Percentiles rank a stretch among this genome's conserved stretches.
Conservation (phyloP, 2,888 invertebrate genomes). For the Coremacera marginata region DNA sequence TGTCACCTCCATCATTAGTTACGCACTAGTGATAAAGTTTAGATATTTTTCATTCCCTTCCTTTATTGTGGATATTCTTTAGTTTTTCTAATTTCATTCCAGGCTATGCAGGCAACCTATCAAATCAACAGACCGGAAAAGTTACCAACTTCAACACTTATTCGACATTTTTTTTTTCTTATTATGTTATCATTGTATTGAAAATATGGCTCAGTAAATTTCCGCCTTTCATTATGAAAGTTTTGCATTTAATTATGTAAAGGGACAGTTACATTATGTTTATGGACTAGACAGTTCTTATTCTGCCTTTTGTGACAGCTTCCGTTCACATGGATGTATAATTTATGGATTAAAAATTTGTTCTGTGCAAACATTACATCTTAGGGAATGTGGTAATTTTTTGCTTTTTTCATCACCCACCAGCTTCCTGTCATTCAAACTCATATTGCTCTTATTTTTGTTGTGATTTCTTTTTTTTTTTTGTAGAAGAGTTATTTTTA, state of each 20-base stretch:
- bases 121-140: slow-evolving; percentile 21
- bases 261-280: no score
- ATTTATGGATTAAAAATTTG: not conserved
- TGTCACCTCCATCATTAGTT: not conserved
- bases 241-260: not conserved
- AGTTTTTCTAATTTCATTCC: not conserved
- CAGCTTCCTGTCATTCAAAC: no score
- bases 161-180: not conserved
- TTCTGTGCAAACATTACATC: not conserved
- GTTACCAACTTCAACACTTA: slow-evolving; percentile 5
- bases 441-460: no score
- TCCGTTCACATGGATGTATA: not conserved
- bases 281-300: not conserved
- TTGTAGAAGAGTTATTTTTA: not conserved
- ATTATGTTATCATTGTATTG: not conserved
- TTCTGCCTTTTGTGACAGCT: not conserved
- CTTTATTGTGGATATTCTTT: not conserved
- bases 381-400: no score
- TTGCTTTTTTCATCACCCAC: no score
- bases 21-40: not conserved
- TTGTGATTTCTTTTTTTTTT: no score
- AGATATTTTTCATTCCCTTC: not conserved
- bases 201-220: not conserved
- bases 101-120: not conserved
- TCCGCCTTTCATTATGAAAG: not conserved